Percentiles rank a stretch among this genome's conserved stretches.
phyloP scores from a whole-genome alignment of 2,113 vertebrate genomes.

The Corvus cornix region DNA sequence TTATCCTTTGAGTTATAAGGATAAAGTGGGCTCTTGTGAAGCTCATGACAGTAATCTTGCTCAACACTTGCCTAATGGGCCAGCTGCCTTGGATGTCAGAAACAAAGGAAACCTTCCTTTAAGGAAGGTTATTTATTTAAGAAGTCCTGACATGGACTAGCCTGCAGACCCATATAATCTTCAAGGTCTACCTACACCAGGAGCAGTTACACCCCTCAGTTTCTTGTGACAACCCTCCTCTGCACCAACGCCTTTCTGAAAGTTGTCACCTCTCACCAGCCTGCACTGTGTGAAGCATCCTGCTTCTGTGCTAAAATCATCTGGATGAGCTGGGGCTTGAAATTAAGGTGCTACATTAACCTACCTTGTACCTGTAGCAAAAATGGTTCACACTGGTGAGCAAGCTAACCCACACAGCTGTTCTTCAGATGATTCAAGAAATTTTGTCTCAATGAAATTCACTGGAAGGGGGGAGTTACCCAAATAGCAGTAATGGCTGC shows the following conservation, averaged over 20 bases:
- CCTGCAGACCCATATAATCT: background rate
- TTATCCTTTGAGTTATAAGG: background rate
- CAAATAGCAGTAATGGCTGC: background rate
- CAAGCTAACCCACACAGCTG: background rate
- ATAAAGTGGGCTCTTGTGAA: background rate
- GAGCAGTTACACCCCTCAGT: background rate
- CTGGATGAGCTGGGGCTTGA: background rate
- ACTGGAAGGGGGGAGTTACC: background rate
- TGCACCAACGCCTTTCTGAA: background rate
- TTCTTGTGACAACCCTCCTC: background rate
- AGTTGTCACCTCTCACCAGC: background rate
- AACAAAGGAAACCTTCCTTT: background rate
- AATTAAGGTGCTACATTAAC: background rate
- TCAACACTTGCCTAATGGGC: background rate
- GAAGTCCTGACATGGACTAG: background rate
- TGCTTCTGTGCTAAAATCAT: background rate
- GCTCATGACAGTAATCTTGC: background rate
- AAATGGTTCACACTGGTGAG: background rate
- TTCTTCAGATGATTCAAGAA: background rate
- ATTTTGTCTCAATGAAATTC: background rate
- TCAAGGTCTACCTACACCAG: background rate
- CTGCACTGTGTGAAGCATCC: background rate
- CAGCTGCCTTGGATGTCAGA: background rate
- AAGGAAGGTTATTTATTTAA: background rate
- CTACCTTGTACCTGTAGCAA: background rate